Evolutionary conservation across 2,797 vertebrate genomes (phyloP), one percentile per base, ranked within the genome.

Genomic region (Avahi laniger): DNA sequence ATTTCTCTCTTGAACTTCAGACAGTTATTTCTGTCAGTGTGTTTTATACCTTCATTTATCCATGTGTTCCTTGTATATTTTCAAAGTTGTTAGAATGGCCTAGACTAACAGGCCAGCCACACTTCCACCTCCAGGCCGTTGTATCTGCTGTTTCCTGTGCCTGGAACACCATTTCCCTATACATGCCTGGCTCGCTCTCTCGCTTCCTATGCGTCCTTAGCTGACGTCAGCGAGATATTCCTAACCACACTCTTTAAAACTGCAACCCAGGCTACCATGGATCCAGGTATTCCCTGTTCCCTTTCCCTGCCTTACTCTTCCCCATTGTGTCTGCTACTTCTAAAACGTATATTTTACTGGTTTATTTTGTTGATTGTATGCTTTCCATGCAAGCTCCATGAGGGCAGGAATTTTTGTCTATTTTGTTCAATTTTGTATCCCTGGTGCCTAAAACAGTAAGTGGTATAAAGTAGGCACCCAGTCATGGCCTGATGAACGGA

Each of bases 21-120:
- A 12, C 15, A 30, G 33, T 24, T 89, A 76, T 94, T 81, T 38
- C 6, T 33, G 85, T n/a, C 41, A 75, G 3, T 69, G 48, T 84
- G 30, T 79, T 43, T 59, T 54, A 94, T 17, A 89, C 38, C 22
- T 80, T 94, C 8, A 24, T 50, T 92, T 75, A 93, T 43, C 13
- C 6, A 35, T 18, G 28, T 22, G 48, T 85, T 52, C 41, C n/a
- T 28, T 43, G 20, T 2, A 24, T 78, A n/a, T 83, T 79, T 88
- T 89, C 28, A n/a, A 91, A 89, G 41, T 67, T 41, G 30, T 41
- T 41, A 73, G 20, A 73, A 69, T 61, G 48, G 18, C n/a, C 65
- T 73, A 67, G 20, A 54, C 57, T 79, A 28, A 12, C 20, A 30
- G 50, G 26, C 41, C 69, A 76, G 41, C 43, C 22, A 70, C 30